A percentile compares a stretch with the other conserved stretches of the same genome.
Conservation (phyloP, 2,888 invertebrate species). For the Ceratothoa steindachneri region DNA sequence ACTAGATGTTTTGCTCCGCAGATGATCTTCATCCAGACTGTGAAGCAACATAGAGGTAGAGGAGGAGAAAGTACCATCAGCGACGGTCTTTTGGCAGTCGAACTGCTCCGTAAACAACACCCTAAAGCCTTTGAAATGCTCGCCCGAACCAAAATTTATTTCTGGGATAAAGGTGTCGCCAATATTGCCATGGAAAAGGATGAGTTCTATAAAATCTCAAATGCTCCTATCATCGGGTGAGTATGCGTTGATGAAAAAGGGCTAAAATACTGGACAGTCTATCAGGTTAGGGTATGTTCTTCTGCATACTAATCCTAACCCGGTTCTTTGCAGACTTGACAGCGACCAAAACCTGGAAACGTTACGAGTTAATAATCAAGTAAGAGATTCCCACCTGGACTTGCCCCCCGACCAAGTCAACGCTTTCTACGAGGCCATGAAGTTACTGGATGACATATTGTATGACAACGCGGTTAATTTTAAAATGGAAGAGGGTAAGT, state of each 20-base stretch:
- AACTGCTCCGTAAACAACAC: constrained; percentile 57
- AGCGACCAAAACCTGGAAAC: constrained; percentile 24
- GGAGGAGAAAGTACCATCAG: constrained; percentile 72
- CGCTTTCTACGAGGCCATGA: constrained; percentile 35
- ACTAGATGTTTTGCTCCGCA: constrained; percentile 1
- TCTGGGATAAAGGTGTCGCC: constrained; percentile 45
- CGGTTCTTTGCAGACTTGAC: too few relatives aligned
- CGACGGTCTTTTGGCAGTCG: constrained; percentile 68
- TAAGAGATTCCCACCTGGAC: constrained; percentile 41
- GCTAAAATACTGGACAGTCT: neutral
- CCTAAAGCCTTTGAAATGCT: constrained; percentile 62
- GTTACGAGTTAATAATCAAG: constrained; percentile 38
- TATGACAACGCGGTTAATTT: constrained; percentile 34
- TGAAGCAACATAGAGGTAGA: constrained; percentile 58
- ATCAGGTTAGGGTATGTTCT: neutral
- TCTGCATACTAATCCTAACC: neutral
- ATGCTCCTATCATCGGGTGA: constrained; percentile 37
- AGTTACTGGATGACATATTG: constrained; percentile 31
- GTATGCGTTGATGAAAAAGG: too few relatives aligned
- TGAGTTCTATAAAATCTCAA: constrained; percentile 36
- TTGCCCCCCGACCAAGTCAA: constrained; percentile 33
- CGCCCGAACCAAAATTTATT: constrained; percentile 53
- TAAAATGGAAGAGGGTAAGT: constrained; percentile 44
- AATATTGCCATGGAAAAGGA: constrained; percentile 34
- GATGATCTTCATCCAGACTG: constrained; percentile 58